Evolutionary conservation across 1,140 invertebrate species (phyloP).

Genomic region (Neodiprion fabricii): DNA sequence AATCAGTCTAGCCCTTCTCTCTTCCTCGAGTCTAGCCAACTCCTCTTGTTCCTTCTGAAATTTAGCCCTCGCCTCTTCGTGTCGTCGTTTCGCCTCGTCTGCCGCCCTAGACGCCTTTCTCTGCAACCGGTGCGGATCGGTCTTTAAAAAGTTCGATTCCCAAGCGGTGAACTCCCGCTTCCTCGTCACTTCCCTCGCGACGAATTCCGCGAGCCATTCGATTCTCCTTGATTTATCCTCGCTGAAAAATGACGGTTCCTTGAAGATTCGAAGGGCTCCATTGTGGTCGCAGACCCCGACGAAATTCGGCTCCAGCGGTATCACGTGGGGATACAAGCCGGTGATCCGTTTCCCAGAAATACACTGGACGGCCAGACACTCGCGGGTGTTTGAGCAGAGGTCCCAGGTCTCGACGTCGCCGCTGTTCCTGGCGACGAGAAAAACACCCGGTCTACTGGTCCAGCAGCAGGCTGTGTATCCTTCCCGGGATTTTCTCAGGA

Average conservation of each 20-base stretch:
- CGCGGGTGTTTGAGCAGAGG: constrained; percentile 37
- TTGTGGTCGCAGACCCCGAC: constrained; percentile 40
- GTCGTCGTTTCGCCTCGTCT: constrained; percentile 32
- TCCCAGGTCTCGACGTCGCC: constrained; percentile 67
- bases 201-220: constrained; percentile 50
- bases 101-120: constrained; percentile 34
- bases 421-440: constrained; percentile 58
- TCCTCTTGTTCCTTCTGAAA: constrained; percentile 43
- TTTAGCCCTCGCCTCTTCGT: constrained; percentile 35
- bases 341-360: constrained; percentile 41
- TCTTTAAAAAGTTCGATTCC: constrained; percentile 41
- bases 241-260: constrained; percentile 23
- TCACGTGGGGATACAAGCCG: constrained; percentile 28
- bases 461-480: constrained; percentile 65
- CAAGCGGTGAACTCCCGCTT: constrained; percentile 45
- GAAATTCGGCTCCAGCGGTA: constrained; percentile 9
- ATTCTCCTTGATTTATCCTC: constrained; percentile 31
- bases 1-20: constrained; percentile 39
- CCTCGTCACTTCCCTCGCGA: constrained; percentile 39
- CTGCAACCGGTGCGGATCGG: constrained; percentile 30
- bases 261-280: constrained; percentile 38
- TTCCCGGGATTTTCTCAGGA: constrained; percentile 59
- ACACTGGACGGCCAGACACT: constrained; percentile 38
- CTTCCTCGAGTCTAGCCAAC: constrained; percentile 33
- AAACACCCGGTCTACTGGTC: constrained; percentile 54